Evolutionary conservation across 2,113 vertebrate genomes (phyloP).

Genomic region (Gavialis gangeticus): DNA sequence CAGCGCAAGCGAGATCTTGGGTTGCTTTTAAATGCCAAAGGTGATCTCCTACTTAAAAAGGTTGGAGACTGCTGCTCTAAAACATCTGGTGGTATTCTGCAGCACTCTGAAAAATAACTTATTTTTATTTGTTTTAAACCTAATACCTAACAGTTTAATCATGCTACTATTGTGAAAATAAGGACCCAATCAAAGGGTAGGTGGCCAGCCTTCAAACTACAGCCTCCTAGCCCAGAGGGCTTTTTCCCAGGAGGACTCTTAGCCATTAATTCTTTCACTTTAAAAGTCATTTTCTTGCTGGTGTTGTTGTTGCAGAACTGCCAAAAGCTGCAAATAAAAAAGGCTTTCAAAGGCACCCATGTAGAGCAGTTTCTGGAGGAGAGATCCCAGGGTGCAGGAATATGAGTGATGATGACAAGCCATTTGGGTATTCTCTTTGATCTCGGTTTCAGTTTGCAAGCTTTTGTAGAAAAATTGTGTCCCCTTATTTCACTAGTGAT

Average conservation of each 20-base stretch:
- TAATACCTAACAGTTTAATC: too few relatives aligned
- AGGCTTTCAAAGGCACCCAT: background rate
- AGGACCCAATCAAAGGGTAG: too few relatives aligned
- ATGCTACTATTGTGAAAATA: too few relatives aligned
- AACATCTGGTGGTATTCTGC: too few relatives aligned
- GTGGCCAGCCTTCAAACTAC: too few relatives aligned
- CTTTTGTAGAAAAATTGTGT: background rate
- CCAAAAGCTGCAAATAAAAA: conserved; percentile 39
- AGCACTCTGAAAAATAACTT: too few relatives aligned
- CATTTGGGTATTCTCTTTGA: background rate
- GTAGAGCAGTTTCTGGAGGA: conserved; percentile 35
- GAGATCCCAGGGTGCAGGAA: background rate
- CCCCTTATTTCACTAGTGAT: background rate
- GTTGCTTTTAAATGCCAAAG: too few relatives aligned
- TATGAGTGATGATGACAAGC: background rate
- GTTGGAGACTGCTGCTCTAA: too few relatives aligned
- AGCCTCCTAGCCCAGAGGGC: too few relatives aligned
- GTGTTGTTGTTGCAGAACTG: conserved; percentile 18
- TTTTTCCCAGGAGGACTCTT: background rate
- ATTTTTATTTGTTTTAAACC: too few relatives aligned
- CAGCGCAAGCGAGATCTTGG: too few relatives aligned
- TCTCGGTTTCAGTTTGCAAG: background rate
- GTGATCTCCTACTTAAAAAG: too few relatives aligned
- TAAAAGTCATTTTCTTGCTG: background rate
- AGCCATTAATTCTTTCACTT: background rate